These are phyloP conservation scores for Corapipo altera DNA, from an alignment of 2,113 vertebrate genomes.

Conservation along the genomic window DNA sequence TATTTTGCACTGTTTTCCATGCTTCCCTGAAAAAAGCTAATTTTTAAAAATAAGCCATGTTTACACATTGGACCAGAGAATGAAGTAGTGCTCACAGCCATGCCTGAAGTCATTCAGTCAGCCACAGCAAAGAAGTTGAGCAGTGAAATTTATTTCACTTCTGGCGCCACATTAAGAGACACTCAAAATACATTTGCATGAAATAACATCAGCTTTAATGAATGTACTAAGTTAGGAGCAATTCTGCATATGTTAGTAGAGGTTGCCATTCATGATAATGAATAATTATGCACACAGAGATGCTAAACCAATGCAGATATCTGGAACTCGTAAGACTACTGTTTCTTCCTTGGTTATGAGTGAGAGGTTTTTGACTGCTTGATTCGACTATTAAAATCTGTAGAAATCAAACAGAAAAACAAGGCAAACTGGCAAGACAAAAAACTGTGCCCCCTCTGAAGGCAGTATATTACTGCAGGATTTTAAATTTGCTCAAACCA, in stretches of 20 bases:
- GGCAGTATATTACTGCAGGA: neutral
- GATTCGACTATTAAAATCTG: neutral
- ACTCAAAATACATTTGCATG: constrained; percentile 24
- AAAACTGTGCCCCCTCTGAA: accelerated
- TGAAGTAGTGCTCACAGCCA: constrained; percentile 17
- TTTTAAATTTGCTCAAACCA: neutral
- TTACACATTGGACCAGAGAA: neutral
- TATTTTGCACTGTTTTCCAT: neutral
- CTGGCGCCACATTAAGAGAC: neutral
- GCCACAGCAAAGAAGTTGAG: constrained; percentile 37
- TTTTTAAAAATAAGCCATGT: neutral
- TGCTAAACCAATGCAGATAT: neutral
- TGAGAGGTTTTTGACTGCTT: neutral
- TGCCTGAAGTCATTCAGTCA: constrained; percentile 42
- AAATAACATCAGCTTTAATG: constrained; percentile 17
- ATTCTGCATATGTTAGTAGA: neutral
- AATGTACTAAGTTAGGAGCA: neutral
- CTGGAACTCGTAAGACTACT: neutral
- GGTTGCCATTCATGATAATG: neutral
- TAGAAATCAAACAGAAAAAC: neutral
- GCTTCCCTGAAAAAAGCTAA: neutral
- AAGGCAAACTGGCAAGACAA: neutral
- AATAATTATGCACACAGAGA: neutral
- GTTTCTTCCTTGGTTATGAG: neutral
- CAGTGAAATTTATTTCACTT: constrained; percentile 46